Evolutionary conservation across 2,113 vertebrate species (phyloP).

Genomic region (Spilogale gracilis): DNA sequence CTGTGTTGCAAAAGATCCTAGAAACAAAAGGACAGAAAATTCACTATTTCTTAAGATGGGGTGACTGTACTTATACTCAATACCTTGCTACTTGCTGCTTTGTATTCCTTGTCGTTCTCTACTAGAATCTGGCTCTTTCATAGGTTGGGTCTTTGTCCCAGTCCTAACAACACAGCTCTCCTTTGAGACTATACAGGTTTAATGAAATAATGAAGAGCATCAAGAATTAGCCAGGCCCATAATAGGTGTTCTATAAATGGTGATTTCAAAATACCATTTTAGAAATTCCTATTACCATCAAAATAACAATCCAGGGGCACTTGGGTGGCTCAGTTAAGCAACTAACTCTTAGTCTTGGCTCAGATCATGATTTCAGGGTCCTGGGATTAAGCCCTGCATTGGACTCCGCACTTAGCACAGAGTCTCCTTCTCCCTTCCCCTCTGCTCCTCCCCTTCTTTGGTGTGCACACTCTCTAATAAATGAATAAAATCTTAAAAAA

Average conservation of each 20-base stretch:
- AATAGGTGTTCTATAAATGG: conserved; percentile 8
- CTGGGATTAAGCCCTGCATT: not conserved
- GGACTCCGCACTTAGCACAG: not conserved
- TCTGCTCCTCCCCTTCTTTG: not conserved
- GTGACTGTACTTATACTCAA: not conserved
- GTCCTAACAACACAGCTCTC: not conserved
- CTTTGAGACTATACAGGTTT: not conserved
- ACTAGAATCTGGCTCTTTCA: not conserved
- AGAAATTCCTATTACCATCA: conserved; percentile 21
- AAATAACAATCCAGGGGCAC: not conserved
- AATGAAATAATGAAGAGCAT: not conserved
- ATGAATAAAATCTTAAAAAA: not conserved
- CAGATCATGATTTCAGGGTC: not conserved
- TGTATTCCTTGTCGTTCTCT: not conserved
- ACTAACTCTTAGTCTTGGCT: not conserved
- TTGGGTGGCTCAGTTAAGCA: not conserved
- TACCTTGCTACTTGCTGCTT: not conserved
- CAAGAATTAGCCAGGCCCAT: not conserved
- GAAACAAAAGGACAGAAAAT: conserved; percentile 54
- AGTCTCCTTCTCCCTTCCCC: not conserved
- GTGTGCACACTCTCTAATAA: not conserved
- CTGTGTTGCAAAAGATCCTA: conserved; percentile 86
- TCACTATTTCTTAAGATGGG: not conserved
- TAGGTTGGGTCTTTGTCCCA: not conserved
- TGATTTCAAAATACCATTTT: conserved; percentile 54